Percentiles rank a stretch among this genome's conserved stretches.
Conservation (phyloP, 2,888 invertebrate species). For the Drosophila parthenogenetica region DNA sequence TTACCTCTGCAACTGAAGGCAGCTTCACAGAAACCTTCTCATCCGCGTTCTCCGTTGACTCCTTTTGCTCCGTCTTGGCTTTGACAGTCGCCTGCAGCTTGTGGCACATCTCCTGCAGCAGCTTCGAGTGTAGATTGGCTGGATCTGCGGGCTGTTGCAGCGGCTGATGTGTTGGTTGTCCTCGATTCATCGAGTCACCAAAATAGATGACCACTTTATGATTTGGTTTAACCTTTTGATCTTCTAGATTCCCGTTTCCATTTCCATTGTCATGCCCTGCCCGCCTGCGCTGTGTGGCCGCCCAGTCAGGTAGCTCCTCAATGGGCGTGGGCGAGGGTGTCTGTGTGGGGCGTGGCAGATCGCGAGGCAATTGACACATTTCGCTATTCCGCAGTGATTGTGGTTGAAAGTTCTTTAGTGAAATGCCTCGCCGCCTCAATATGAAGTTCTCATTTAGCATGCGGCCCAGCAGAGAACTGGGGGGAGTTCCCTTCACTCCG, state of each 20-base stretch:
- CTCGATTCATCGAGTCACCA: constrained; percentile 87
- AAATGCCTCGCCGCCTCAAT: constrained; percentile 85
- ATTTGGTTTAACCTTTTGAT: constrained; percentile 74
- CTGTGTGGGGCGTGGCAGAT: constrained; percentile 61
- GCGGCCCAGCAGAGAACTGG: constrained; percentile 79
- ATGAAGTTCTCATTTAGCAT: constrained; percentile 85
- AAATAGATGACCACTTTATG: constrained; percentile 91
- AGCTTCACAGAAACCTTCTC: background rate
- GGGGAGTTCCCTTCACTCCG: constrained; percentile 45
- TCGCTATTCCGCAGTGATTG: constrained; percentile 80
- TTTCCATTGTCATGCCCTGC: constrained; percentile 51
- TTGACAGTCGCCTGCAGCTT: constrained; percentile 59
- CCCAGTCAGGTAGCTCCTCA: constrained; percentile 76
- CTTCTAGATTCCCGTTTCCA: constrained; percentile 45
- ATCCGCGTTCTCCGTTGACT: background rate
- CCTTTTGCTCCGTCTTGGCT: constrained; percentile 21
- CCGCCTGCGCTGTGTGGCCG: constrained; percentile 39
- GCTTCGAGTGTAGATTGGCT: constrained; percentile 62
- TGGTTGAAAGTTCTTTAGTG: constrained; percentile 83
- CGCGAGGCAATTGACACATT: constrained; percentile 75
- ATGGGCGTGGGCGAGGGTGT: constrained; percentile 82
- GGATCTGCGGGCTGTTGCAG: constrained; percentile 48
- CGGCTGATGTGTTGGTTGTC: constrained; percentile 36
- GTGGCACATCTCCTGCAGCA: constrained; percentile 78
- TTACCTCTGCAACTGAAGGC: background rate